Conservation (phyloP, 1,140 invertebrate species). For the Drosophila sproati region DNA sequence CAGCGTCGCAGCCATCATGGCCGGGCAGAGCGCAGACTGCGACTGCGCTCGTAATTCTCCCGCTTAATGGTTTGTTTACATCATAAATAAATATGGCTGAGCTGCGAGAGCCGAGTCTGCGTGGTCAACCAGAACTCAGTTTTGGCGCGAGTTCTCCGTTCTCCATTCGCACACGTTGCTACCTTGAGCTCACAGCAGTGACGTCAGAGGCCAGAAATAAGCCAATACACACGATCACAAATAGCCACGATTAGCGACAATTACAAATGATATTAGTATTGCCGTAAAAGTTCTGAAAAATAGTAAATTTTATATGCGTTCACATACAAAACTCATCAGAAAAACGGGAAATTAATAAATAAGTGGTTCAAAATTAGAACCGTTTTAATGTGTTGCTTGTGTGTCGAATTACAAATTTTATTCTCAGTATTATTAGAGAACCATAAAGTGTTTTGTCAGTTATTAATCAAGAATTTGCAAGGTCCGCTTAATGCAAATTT, state of each 20-base stretch:
- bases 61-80: slow-evolving; percentile 84
- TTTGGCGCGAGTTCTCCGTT: slow-evolving; percentile 66
- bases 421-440: too few species aligned
- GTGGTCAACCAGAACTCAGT: slow-evolving; percentile 26
- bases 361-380: not conserved
- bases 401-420: too few species aligned
- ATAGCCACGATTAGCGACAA: slow-evolving; percentile 6
- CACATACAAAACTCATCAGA: too few species aligned
- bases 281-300: slow-evolving; percentile 10
- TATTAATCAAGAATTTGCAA: not conserved
- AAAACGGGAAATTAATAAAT: too few species aligned
- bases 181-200: slow-evolving; percentile 22
- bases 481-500: too few species aligned
- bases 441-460: not conserved
- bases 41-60: slow-evolving; percentile 82
- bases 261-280: slow-evolving; percentile 20
- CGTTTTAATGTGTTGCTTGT: not conserved
- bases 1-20: slow-evolving; percentile 67
- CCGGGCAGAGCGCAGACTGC: slow-evolving; percentile 61
- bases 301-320: not conserved
- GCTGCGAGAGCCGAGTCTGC: slow-evolving; percentile 56
- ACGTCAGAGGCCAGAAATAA: slow-evolving; percentile 30
- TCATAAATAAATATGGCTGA: slow-evolving; percentile 84
- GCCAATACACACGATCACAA: slow-evolving; percentile 12
- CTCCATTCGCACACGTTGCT: not conserved